These are phyloP conservation scores for Gila orcuttii DNA, from an alignment of 2,113 vertebrate genomes.

Conservation along the genomic window DNA sequence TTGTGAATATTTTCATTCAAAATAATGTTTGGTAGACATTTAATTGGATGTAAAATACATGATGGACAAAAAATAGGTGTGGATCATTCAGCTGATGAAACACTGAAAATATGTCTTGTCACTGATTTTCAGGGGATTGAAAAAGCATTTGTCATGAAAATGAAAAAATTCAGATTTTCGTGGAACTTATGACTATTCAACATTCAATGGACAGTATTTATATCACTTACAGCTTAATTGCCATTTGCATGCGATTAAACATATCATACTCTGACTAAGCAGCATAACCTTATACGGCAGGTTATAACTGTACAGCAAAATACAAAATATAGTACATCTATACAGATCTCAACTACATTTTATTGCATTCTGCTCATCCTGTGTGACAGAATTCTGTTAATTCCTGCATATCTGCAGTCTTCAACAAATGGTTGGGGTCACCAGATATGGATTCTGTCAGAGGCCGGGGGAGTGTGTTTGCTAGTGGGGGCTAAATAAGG, in stretches of 20 bases:
- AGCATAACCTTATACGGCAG: neutral
- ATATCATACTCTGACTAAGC: neutral
- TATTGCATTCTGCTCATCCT: neutral
- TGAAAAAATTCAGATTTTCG: neutral
- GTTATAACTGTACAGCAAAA: neutral
- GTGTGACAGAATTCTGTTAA: neutral
- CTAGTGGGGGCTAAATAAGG: conserved; percentile 7
- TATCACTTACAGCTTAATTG: neutral
- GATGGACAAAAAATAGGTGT: neutral
- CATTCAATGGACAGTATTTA: neutral
- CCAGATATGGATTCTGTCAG: conserved; percentile 29
- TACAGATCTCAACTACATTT: neutral
- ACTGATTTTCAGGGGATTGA: neutral
- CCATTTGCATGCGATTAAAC: neutral
- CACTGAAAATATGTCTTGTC: neutral
- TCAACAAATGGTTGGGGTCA: conserved; percentile 20
- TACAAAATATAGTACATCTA: no score
- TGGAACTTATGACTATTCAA: neutral
- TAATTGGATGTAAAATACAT: neutral
- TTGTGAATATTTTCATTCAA: neutral
- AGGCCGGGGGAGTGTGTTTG: conserved; percentile 34
- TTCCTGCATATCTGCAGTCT: conserved; percentile 3
- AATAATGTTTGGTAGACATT: neutral
- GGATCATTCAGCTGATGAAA: neutral
- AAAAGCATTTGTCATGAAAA: neutral